A percentile compares a stretch with the other conserved stretches of the same genome.
phyloP scores from a whole-genome alignment of 2,797 vertebrate species.

The Phrynocephalus guinanensis region DNA sequence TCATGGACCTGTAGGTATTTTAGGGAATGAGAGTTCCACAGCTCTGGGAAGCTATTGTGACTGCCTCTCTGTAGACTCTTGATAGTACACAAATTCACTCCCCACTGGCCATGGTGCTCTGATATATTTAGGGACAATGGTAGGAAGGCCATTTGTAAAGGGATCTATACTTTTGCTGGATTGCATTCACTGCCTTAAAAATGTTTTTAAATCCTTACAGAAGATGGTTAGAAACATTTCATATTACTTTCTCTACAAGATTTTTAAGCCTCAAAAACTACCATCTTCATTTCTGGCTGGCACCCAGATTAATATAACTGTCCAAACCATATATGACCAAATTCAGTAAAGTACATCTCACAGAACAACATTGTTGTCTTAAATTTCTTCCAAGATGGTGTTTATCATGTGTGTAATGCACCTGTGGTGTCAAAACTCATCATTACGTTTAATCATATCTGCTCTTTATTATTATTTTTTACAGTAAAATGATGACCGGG shows the following conservation, averaged over 20 bases:
- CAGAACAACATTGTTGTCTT: conserved; percentile 51
- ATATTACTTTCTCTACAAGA: background rate
- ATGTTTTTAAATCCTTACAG: conserved; percentile 2
- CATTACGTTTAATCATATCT: conserved; percentile 21
- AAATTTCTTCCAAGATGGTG: conserved; percentile 20
- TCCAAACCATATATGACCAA: conserved; percentile 47
- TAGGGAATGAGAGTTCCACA: background rate
- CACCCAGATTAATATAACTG: conserved; percentile 21
- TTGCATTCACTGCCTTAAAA: background rate
- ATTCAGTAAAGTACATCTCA: conserved; percentile 51
- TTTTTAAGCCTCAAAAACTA: conserved; percentile 52
- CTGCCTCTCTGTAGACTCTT: background rate
- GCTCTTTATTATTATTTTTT: conserved; percentile 38
- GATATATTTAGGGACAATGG: background rate
- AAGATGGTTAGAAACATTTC: background rate
- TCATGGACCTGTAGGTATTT: background rate
- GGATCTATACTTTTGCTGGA: background rate
- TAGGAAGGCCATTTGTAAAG: background rate
- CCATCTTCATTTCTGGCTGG: conserved; percentile 55
- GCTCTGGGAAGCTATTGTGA: background rate
- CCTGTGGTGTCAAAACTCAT: background rate
- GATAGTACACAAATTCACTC: background rate
- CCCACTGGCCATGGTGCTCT: background rate
- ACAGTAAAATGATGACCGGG: background rate
- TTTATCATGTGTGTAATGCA: conserved; percentile 26